phyloP scores from a whole-genome alignment of 2,888 invertebrate genomes.

The Seira ritae region DNA sequence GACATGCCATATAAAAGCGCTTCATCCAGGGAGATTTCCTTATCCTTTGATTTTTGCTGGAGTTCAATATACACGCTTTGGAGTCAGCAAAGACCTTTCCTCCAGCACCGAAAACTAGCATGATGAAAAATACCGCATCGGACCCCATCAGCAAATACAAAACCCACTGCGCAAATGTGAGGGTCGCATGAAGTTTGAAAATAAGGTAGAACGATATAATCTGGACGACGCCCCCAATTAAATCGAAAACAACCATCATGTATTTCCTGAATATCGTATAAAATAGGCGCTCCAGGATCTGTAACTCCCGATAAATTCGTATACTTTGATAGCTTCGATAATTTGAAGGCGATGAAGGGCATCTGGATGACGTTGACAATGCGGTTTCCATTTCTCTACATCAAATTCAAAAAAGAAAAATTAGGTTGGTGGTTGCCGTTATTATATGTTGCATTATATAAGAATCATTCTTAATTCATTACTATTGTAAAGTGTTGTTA shows the following conservation, averaged over 20 bases:
- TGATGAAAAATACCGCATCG: constrained; percentile 18
- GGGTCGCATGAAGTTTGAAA: constrained; percentile 19
- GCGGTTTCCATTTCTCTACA: neutral
- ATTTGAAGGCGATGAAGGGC: neutral
- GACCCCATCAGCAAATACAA: constrained; percentile 10
- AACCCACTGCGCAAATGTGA: constrained; percentile 26
- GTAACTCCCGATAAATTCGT: constrained; percentile 28
- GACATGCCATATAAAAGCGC: neutral
- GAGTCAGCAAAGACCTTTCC: constrained; percentile 19
- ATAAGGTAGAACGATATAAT: constrained; percentile 24
- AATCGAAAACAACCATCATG: constrained; percentile 27
- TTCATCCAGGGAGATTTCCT: constrained; percentile 26
- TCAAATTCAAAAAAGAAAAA: neutral
- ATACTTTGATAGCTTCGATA: no score
- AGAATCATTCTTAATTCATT: neutral
- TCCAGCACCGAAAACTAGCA: constrained; percentile 26
- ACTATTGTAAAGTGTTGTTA: no score
- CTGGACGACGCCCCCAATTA: constrained; percentile 30
- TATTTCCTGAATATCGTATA: neutral
- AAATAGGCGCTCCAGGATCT: neutral
- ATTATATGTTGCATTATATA: no score
- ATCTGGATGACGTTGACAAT: neutral
- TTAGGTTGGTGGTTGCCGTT: no score
- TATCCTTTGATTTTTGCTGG: neutral
- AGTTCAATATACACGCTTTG: neutral